A percentile compares a stretch with the other conserved stretches of the same genome.
Evolutionary conservation across 2,113 vertebrate genomes (phyloP).

Genomic region (Pao palembangensis): DNA sequence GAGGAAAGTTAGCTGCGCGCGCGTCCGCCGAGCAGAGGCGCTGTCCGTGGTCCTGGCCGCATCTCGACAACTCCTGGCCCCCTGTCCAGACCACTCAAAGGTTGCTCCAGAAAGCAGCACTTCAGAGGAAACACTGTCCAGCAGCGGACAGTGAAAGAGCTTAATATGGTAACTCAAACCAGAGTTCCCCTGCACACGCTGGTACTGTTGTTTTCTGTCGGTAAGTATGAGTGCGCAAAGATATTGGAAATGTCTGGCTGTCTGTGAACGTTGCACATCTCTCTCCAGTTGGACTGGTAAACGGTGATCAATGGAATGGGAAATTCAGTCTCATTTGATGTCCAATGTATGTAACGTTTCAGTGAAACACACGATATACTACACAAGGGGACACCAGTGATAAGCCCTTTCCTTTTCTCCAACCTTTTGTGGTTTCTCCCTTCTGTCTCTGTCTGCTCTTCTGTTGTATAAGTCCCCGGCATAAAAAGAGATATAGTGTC

Average conservation of each 20-base stretch:
- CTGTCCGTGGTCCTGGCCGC: conserved; percentile 72
- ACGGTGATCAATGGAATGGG: no score
- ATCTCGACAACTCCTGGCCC: neutral
- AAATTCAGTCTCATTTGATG: no score
- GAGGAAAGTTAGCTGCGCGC: conserved; percentile 32
- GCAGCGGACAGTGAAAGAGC: conserved; percentile 23
- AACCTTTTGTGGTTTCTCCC: conserved; percentile 7
- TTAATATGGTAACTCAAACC: conserved; percentile 61
- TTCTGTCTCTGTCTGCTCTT: no score
- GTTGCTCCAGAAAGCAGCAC: neutral
- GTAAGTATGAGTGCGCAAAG: conserved; percentile 59
- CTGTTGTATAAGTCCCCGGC: conserved; percentile 11
- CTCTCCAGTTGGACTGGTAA: no score
- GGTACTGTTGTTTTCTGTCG: conserved; percentile 53
- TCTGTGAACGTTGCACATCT: neutral
- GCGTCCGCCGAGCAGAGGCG: conserved; percentile 36
- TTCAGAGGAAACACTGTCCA: neutral
- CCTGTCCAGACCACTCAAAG: neutral
- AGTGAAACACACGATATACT: no score
- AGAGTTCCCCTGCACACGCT: conserved; percentile 50
- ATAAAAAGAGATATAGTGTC: conserved; percentile 7
- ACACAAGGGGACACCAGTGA: no score
- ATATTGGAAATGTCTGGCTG: neutral
- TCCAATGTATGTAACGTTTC: no score
- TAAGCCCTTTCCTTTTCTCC: neutral